Evolutionary conservation across 2,113 vertebrate species (phyloP), one percentile per base, ranked within the genome.

Genomic region (Columba livia): DNA sequence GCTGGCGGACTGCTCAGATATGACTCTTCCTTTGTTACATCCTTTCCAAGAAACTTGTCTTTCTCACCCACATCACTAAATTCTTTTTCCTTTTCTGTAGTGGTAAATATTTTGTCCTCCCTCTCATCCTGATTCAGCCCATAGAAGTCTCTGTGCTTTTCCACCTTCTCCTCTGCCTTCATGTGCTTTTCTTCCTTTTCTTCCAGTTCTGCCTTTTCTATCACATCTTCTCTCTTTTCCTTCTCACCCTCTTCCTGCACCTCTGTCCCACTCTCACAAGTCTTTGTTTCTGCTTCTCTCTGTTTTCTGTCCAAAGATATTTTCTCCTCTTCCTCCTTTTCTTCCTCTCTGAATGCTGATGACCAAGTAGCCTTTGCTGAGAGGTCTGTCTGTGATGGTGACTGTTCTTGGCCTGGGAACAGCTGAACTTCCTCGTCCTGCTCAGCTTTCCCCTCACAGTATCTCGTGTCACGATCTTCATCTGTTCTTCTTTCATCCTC

Each of bases 181-280:
- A 25, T 48, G 91, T 64, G 81, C 57, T 94, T 97, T 94, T 98
- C 99, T 95, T 99, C 99, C 71, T 98, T 98, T 96, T 98, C 99
- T 96, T 99, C 99, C 64, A 99, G 83, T 84, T 99, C 99, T 28
- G 99, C 99, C 92, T 99, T 99, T 97, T 99, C 99, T 85, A 99
- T 98, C 38, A 99, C 98, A 74, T 99, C 98, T 64, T 98, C 97
- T 67, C 97, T 98, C 70, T 98, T 98, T 58, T 99, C 98, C 21
- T 95, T 97, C 8, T 98, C 98, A 48, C 98, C 98, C 69, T 98
- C 98, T 73, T 99, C 98, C 80, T 95, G 95, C 56, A 97, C 96
- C 67, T 97, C 94, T 75, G 78, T 90, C 26, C 67, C 91, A 36
- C 97, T 95, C 92, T 97, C 97, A 74, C 92, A 94, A 94, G 97